Base-by-base conservation (phyloP, 2,888 invertebrate species). In the Peribatodes rhomboidaria region DNA sequence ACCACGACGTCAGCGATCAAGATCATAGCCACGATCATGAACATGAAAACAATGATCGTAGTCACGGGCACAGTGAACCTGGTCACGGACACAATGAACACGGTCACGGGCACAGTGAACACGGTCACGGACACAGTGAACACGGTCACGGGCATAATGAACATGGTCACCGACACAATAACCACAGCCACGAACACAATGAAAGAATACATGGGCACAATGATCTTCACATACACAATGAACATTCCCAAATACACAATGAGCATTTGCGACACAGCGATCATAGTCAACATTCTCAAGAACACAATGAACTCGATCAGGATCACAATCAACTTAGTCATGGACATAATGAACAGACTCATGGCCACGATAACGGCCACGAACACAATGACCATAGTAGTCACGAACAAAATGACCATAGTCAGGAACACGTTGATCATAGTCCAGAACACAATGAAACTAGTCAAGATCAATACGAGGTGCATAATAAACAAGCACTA, bases 1-100 rank as follows among this genome's bases (percentile, higher is more conserved):
- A 80, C 41, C 20, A 68, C 16, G 49, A 57, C 11, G 52, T 49
- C 27, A 22, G 55, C n/a, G 58, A 68, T 14, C 68, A 62, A 16
- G 55, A 54, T 22, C 46, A 70, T 41, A 47, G 67, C 27, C 16
- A 69, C 60, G 46, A 58, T 59, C 27, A 65, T 41, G 27, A 62
- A 1, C 47, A 65, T 10, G 47, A 33, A 11, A 52, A 60, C 47
- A 35, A 54, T 27, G 49, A 69, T 20, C 61, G 54, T 14, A 50
- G 46, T 27, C 35, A 71, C 53, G 47, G 67, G 33, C 14, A 70
- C 62, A 58, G 47, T n/a, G 46, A 59, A 59, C 33, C 62, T 49
- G 20, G 60, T 3, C 39, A 58, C 59, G 20, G 59, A 35, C 42
- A 56, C n/a, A 61, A 54, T 27, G 49, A 69, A 20, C 61, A 58